Percentiles rank a stretch among this genome's conserved stretches.
phyloP scores from a whole-genome alignment of 2,113 vertebrate genomes.

The Oncorhynchus masou region DNA sequence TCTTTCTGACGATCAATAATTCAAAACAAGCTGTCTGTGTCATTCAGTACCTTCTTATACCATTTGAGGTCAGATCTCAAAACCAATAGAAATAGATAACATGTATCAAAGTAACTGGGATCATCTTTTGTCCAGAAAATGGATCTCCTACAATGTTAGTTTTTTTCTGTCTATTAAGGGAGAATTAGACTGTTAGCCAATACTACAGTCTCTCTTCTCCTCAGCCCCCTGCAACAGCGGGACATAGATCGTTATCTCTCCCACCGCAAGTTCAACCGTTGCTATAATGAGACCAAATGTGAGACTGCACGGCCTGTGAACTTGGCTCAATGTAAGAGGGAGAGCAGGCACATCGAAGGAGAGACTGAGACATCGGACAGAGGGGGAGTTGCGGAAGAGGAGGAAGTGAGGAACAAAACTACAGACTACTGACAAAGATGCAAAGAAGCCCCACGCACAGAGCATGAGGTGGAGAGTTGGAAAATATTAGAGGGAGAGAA shows the following conservation, averaged over 20 bases:
- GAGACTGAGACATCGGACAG: background rate
- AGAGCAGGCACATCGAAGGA: background rate
- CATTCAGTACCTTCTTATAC: background rate
- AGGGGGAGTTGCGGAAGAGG: conserved; percentile 20
- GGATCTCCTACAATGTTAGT: background rate
- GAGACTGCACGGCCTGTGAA: conserved; percentile 19
- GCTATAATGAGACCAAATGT: conserved; percentile 28
- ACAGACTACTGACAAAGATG: background rate
- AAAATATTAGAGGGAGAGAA: background rate
- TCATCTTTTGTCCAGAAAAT: background rate
- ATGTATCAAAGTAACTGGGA: background rate
- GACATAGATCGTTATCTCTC: conserved; percentile 28
- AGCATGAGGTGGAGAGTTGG: background rate
- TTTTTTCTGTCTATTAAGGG: background rate
- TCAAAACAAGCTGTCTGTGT: background rate
- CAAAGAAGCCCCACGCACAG: background rate
- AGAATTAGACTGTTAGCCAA: conserved; percentile 26
- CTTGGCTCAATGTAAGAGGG: background rate
- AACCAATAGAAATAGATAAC: background rate
- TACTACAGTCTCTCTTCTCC: conserved; percentile 58
- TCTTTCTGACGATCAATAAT: background rate
- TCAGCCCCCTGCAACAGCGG: conserved; percentile 50
- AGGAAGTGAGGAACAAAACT: conserved; percentile 9
- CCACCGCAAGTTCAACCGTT: conserved; percentile 20
- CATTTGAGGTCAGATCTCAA: background rate